phyloP scores from a whole-genome alignment of 1,140 invertebrate species.

The Papilio helenus region DNA sequence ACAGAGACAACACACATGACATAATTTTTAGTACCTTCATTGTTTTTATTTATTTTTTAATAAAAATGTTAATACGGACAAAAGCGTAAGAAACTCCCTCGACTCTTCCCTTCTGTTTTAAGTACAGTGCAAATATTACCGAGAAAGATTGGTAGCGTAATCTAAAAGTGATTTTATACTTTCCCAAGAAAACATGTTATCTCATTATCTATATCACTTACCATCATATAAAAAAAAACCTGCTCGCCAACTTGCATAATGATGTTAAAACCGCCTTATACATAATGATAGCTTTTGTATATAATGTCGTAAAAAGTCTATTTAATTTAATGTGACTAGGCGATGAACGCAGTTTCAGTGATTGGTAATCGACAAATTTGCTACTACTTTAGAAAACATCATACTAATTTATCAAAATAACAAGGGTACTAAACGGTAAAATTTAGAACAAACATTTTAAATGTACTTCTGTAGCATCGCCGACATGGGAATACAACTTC shows the following conservation, averaged over 20 bases:
- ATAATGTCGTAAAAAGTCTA: neutral
- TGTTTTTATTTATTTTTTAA: neutral
- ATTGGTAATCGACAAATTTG: too few relatives aligned
- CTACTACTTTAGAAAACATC: too few relatives aligned
- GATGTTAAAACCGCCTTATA: neutral
- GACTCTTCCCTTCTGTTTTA: neutral
- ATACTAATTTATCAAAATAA: too few relatives aligned
- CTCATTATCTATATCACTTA: neutral
- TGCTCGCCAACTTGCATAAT: neutral
- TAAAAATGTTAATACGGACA: neutral
- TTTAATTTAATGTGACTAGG: too few relatives aligned
- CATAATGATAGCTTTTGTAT: neutral
- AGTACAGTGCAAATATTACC: neutral
- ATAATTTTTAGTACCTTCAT: neutral
- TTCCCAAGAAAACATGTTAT: neutral
- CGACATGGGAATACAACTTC: neutral
- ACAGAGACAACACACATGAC: neutral
- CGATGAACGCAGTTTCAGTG: too few relatives aligned
- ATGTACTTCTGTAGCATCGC: neutral
- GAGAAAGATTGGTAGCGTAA: neutral
- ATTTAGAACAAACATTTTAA: neutral
- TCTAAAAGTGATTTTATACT: neutral
- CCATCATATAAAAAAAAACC: neutral
- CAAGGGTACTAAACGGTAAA: neutral
- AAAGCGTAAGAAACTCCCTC: neutral